phyloP scores from a whole-genome alignment of 2,113 vertebrate species.

The Channa argus region DNA sequence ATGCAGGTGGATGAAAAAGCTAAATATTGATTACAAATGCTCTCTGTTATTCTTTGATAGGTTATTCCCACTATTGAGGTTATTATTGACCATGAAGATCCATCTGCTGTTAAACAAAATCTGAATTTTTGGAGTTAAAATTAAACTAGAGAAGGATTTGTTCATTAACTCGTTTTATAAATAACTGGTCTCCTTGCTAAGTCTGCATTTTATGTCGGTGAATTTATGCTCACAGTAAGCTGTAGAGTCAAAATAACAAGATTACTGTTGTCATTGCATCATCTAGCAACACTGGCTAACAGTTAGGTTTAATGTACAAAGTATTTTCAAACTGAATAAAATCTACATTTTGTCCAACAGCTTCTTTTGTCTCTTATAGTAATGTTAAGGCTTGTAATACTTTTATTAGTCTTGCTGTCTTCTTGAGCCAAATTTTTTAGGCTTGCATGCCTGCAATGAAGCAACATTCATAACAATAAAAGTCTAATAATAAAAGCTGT shows the following conservation, averaged over 20 bases:
- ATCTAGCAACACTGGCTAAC: too few species aligned
- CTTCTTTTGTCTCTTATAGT: too few species aligned
- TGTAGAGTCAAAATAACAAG: too few species aligned
- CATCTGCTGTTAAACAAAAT: neutral
- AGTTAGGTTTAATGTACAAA: too few species aligned
- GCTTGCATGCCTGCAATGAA: neutral
- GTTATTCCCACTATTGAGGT: neutral
- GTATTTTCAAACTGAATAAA: too few species aligned
- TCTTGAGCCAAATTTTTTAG: neutral
- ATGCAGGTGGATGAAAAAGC: constrained; percentile 13
- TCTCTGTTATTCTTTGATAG: neutral
- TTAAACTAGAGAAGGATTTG: neutral
- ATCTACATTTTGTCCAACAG: too few species aligned
- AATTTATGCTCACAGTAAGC: neutral
- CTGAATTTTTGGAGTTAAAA: neutral
- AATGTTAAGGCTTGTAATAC: too few species aligned
- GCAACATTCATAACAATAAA: neutral
- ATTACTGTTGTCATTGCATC: too few species aligned
- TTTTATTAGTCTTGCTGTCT: too few species aligned
- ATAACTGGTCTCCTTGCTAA: too few species aligned
- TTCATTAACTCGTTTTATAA: neutral
- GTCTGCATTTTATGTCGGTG: neutral
- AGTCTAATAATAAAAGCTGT: too few species aligned
- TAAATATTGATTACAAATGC: constrained; percentile 6
- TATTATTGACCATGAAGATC: neutral